phyloP scores from a whole-genome alignment of 2,113 vertebrate species.

The Ia io region DNA sequence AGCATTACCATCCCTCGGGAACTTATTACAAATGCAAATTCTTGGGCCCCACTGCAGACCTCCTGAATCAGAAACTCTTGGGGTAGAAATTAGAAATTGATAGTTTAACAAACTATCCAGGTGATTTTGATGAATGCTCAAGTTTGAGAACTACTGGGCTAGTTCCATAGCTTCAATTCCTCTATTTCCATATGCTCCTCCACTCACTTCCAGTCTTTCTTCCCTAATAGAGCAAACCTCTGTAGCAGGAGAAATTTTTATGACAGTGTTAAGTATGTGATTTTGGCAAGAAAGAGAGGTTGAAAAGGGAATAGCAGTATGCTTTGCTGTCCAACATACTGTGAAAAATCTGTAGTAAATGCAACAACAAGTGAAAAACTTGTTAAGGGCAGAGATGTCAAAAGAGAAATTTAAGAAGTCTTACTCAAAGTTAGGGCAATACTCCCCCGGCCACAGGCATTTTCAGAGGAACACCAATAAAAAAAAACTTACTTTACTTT shows the following conservation, averaged over 20 bases:
- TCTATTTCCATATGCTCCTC: not conserved
- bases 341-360: not conserved
- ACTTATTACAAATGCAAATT: not conserved
- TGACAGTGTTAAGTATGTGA: not conserved
- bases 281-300: not conserved
- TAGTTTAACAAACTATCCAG: not conserved
- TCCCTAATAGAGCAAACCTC: not conserved
- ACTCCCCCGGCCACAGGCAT: not conserved
- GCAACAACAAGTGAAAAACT: not conserved
- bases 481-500: not conserved
- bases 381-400: no score
- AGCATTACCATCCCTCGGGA: not conserved
- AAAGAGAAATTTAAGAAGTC: conserved; percentile 5
- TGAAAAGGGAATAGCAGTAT: not conserved
- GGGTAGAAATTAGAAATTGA: not conserved
- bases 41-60: not conserved
- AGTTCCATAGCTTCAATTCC: not conserved
- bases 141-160: not conserved
- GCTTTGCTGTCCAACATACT: not conserved
- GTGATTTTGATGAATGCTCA: not conserved
- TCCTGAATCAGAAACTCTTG: not conserved
- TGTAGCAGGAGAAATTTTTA: not conserved
- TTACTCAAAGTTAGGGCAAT: not conserved
- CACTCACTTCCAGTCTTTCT: not conserved
- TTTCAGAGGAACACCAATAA: conserved; percentile 9